Evolutionary conservation across 2,797 vertebrate genomes (phyloP), one percentile per base, ranked within the genome.

Genomic region (Centropyge bicolor): DNA sequence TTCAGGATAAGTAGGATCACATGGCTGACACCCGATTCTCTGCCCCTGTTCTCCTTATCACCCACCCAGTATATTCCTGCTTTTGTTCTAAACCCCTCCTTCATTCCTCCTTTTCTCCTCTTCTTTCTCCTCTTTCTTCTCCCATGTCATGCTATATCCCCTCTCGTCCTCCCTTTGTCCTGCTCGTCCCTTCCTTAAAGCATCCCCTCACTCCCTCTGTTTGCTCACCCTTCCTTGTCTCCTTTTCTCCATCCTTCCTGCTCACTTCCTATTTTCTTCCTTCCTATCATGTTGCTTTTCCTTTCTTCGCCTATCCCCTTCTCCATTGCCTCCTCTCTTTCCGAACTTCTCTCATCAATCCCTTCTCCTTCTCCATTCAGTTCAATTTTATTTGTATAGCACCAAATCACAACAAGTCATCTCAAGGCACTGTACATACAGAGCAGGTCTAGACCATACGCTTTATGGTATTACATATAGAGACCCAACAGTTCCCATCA

Each of bases 31-130:
- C 82, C 84, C 14, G 83, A 90, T 52, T 64, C 74, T 77, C 70
- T 46, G 51, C 43, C 51, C 31, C 46, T 17, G 36, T 43, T 41
- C 61, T 87, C 71, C 68, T 76, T 45, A 56, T 80, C 62, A 22
- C 36, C 59, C 52, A 36, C 17, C 48, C 63, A 41, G 16, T 60
- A 16, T 76, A 71, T 46, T 71, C 66, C 77, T 77, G 61, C 80
- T 76, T 89, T 92, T 92, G 81, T 91, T 67, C 51, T 22, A 40
- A 69, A 76, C 78, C 72, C 81, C 84, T 80, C 82, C 71, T 81
- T 57, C 76, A 85, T 86, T 85, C 81, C 81, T 80, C 43, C 40
- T 68, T 80, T 84, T 78, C 59, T 87, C 66, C 31, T 54, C 55
- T 71, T 67, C 24, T 67, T 51, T 82, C 68, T 76, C 14, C 41